Evolutionary conservation across 2,113 vertebrate species (phyloP).

Genomic region (Eupsittula cactorum): DNA sequence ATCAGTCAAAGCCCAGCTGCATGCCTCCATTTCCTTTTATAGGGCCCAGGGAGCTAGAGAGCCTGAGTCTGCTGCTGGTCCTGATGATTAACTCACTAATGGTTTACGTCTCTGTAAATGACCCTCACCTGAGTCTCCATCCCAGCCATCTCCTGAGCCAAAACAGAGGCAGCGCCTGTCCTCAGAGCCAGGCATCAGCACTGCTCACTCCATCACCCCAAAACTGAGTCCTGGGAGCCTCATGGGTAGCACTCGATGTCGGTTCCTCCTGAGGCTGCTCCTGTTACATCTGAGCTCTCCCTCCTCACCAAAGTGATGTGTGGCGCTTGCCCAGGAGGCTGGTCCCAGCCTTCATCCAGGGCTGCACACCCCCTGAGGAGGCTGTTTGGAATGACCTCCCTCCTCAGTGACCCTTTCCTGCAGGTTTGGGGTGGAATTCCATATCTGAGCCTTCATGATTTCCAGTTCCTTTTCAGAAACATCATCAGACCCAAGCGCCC

Average conservation of each 20-base stretch:
- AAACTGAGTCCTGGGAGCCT: not conserved
- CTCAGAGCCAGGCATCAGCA: not conserved
- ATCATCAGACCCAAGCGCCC: not conserved
- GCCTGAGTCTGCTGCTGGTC: not conserved
- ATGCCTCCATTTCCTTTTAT: not conserved
- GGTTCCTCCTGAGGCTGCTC: not conserved
- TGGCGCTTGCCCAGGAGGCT: not conserved
- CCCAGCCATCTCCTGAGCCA: not conserved
- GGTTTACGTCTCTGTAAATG: not conserved
- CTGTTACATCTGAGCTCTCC: not conserved
- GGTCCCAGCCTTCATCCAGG: not conserved
- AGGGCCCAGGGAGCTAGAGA: not conserved
- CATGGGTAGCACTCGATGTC: fast-evolving
- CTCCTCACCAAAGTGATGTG: not conserved
- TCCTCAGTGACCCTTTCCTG: not conserved
- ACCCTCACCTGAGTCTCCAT: not conserved
- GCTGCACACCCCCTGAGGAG: not conserved
- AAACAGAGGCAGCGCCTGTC: fast-evolving
- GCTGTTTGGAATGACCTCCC: not conserved
- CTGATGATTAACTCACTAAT: not conserved
- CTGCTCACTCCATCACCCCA: not conserved
- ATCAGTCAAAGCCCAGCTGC: fast-evolving
- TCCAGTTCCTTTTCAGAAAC: not conserved
- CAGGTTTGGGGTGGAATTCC: not conserved
- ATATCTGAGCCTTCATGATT: not conserved